Base-by-base conservation (phyloP, 2,888 invertebrate genomes). In the Cyrtodaria siliqua region DNA sequence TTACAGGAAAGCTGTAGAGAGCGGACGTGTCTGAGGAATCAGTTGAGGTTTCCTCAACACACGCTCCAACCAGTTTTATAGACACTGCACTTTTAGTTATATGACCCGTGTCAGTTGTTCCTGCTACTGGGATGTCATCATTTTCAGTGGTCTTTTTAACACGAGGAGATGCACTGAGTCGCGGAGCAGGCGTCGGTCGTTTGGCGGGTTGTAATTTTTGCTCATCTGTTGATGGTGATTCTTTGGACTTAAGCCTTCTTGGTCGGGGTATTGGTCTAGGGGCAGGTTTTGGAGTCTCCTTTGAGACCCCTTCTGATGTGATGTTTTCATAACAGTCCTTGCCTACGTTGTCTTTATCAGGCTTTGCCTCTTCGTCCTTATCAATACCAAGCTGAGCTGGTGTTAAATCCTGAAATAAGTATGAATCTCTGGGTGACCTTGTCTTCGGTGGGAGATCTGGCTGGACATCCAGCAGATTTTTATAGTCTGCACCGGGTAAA, bases 41-140 rank as follows among this genome's bases (percentile, higher is more conserved):
- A 57, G 82, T 79, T 20, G 66, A 59, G 12, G 82, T 57, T 27
- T 68, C 79, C 12, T 57, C 64, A 8, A 40, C 40, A 56, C 76
- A 73, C 2, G 44, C 77, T 18, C 67, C 77, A 2, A 24, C 33
- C 8, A 81, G 12, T 23, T 68, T 66, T 20, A 68, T n/a, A 3
- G 33, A 47, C 38, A 47, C 29, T 49, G 26, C 1, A 8, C n/a
- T 29, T 20, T 33, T 23, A 40, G 33, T 47, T 26, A 47, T 16
- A 12, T 27, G 14, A 16, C n/a, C 42, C 14, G 16, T 29, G 26
- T 55, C 55, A 59, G 33, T 47, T 18, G 26, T 52, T 42, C 2
- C 16, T 2, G 20, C 12, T 56, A n/a, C 24, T 18, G 23, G 42
- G 42, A 20, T 20, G 23, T 59, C 33, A 18, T 44, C 16, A 44